phyloP scores from a whole-genome alignment of 2,888 invertebrate genomes.

The Andrena dorsata region DNA sequence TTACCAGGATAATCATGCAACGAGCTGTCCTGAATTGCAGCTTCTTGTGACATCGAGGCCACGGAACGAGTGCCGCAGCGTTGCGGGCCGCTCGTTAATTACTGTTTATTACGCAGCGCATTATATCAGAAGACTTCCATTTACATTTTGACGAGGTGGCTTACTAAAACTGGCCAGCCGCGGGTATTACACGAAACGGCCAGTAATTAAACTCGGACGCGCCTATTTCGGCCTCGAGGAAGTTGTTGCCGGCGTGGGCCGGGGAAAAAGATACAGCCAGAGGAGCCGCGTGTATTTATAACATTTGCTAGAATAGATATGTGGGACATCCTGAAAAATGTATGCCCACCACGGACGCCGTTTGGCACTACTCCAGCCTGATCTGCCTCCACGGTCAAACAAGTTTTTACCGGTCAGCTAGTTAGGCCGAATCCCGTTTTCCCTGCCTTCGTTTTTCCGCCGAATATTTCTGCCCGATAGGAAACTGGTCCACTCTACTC shows the following conservation, averaged over 20 bases:
- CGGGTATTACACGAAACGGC: conserved; percentile 64
- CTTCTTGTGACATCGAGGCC: conserved; percentile 27
- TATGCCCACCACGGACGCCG: conserved; percentile 68
- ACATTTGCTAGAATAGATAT: conserved; percentile 76
- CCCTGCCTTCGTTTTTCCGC: conserved; percentile 41
- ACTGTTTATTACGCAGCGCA: conserved; percentile 53
- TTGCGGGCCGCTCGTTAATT: conserved; percentile 49
- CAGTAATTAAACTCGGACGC: conserved; percentile 68
- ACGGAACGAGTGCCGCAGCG: neutral
- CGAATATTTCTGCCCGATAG: neutral
- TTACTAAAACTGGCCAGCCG: conserved; percentile 62
- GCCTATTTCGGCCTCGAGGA: conserved; percentile 66
- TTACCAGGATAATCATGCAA: conserved; percentile 16
- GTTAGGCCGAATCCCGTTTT: conserved; percentile 29
- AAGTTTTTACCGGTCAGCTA: conserved; percentile 71
- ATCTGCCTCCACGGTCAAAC: conserved; percentile 77
- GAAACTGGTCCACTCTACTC: neutral
- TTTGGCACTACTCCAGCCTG: conserved; percentile 79
- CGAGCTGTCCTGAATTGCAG: conserved; percentile 10
- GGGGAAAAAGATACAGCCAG: conserved; percentile 56
- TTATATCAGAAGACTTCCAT: conserved; percentile 62
- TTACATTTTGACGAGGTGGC: conserved; percentile 71
- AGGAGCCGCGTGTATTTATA: conserved; percentile 76
- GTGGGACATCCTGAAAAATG: conserved; percentile 80
- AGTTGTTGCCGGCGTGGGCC: conserved; percentile 48